These are phyloP conservation scores for Upupa epops DNA, from an alignment of 2,113 vertebrate species.

Conservation along the genomic window DNA sequence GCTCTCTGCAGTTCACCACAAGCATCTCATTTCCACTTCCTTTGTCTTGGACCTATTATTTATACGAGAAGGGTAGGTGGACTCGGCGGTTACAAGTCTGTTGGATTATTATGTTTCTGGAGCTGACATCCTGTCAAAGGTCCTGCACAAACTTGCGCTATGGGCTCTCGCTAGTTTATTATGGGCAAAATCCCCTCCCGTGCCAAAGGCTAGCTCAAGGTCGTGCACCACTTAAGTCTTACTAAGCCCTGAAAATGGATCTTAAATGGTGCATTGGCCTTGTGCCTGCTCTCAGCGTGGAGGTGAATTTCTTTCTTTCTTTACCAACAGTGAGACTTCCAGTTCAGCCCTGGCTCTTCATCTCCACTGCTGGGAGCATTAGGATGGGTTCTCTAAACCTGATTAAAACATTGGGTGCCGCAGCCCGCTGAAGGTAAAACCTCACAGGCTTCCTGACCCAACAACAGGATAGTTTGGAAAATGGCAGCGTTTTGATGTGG, in stretches of 20 bases:
- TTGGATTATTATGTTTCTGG: conserved; percentile 28
- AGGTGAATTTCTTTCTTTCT: not conserved
- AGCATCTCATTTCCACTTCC: conserved; percentile 59
- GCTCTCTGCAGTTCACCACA: conserved; percentile 56
- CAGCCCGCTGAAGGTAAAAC: not conserved
- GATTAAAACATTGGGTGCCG: not conserved
- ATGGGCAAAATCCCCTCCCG: not conserved
- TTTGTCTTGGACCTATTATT: conserved; percentile 41
- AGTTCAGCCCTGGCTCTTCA: not conserved
- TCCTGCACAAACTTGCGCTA: conserved; percentile 1
- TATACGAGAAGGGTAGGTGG: conserved; percentile 30
- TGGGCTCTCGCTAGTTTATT: not conserved
- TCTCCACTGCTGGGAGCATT: not conserved
- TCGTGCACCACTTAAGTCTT: not conserved
- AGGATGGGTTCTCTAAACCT: not conserved
- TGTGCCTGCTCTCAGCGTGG: not conserved
- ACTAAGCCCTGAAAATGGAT: conserved; percentile 6
- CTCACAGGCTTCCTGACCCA: not conserved
- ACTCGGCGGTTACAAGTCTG: not conserved
- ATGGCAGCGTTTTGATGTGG: not conserved
- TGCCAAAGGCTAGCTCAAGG: not conserved
- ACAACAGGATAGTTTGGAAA: not conserved
- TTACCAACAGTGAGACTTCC: not conserved
- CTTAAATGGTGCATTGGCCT: conserved; percentile 7
- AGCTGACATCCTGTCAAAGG: conserved; percentile 30